Percentiles rank a stretch among this genome's conserved stretches.
Evolutionary conservation across 30 jellyfish, hydroid and myxozoan species (phyloP).

Genomic region (Cassiopea xamachana): DNA sequence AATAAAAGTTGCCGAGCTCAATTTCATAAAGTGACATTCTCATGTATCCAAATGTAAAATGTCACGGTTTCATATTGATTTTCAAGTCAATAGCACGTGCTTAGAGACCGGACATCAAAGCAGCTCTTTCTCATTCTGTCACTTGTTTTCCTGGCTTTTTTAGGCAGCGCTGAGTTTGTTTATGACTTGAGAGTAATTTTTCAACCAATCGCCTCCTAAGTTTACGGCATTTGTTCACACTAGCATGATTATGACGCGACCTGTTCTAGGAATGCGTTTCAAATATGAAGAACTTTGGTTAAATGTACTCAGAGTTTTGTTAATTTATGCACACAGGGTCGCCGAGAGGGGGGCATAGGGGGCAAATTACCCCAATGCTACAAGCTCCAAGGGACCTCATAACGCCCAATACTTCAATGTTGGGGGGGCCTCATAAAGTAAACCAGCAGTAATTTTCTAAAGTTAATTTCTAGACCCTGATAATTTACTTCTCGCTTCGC

Average conservation of each 20-base stretch:
- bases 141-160: neutral
- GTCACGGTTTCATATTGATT: neutral
- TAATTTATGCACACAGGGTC: too few relatives aligned
- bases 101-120: neutral
- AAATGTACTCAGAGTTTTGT: too few relatives aligned
- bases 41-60: neutral
- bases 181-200: neutral
- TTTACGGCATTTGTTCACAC: neutral
- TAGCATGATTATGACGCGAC: neutral
- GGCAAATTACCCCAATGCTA: neutral
- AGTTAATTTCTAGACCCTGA: too few relatives aligned
- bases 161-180: neutral
- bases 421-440: too few relatives aligned
- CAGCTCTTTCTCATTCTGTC: neutral
- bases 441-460: too few relatives aligned
- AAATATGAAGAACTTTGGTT: too few relatives aligned
- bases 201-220: neutral
- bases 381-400: too few relatives aligned
- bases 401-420: too few relatives aligned
- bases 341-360: too few relatives aligned
- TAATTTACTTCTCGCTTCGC: too few relatives aligned
- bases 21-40: neutral
- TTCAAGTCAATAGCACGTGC: neutral
- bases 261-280: too few relatives aligned
- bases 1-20: too few relatives aligned